phyloP scores from a whole-genome alignment of 1,140 invertebrate species.

The Drosophila albomicans region DNA sequence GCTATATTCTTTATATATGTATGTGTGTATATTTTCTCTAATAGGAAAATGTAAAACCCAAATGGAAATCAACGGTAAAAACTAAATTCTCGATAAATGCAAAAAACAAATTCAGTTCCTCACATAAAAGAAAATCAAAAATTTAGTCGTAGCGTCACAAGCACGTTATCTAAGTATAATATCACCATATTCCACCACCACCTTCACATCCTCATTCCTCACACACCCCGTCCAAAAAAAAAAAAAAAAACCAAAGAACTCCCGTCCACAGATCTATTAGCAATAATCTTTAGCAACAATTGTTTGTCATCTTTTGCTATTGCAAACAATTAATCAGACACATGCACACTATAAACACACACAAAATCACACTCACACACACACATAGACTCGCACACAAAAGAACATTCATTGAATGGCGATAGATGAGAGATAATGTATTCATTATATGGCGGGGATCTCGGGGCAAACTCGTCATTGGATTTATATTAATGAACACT shows the following conservation, averaged over 20 bases:
- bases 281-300: slow-evolving; percentile 63
- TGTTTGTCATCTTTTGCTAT: slow-evolving; percentile 67
- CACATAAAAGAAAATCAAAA: slow-evolving; percentile 10
- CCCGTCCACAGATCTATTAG: slow-evolving; percentile 28
- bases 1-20: slow-evolving; percentile 39
- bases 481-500: slow-evolving; percentile 82
- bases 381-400: slow-evolving; percentile 28
- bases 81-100: slow-evolving; percentile 40
- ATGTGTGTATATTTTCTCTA: slow-evolving; percentile 68
- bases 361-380: slow-evolving; percentile 15
- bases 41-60: slow-evolving; percentile 82
- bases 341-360: slow-evolving; percentile 48
- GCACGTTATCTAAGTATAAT: slow-evolving; percentile 27
- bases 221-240: not conserved
- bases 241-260: not conserved
- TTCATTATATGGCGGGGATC: slow-evolving; percentile 55
- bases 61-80: slow-evolving; percentile 84
- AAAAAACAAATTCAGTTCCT: slow-evolving; percentile 23
- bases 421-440: slow-evolving; percentile 68
- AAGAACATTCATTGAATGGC: slow-evolving; percentile 65
- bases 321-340: slow-evolving; percentile 68
- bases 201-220: not conserved
- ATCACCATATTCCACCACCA: not conserved
- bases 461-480: slow-evolving; percentile 63
- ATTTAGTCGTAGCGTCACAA: slow-evolving; percentile 37